Evolutionary conservation across 2,888 invertebrate genomes (phyloP), one percentile per base, ranked within the genome.

Genomic region (Zelleria hepariella): DNA sequence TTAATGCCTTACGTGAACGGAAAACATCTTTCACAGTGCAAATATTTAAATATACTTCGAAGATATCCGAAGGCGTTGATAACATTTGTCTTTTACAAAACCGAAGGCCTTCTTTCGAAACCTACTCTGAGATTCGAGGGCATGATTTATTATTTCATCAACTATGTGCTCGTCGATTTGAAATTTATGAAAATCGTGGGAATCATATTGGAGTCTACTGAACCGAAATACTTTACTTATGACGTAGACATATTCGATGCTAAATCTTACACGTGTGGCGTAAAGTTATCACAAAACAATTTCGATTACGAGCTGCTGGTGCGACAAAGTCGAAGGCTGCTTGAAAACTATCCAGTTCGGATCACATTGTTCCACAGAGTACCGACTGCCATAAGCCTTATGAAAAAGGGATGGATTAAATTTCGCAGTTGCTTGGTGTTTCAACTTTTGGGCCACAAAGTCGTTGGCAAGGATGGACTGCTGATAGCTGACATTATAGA

Each of bases 401-500:
- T 32, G 10, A 42, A 32, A 20, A 8, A 32, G 20, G 47, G 2
- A 42, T 15, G 15, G 32, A 10, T 15, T 15, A 10, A 42, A 10
- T 42, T 42, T 42, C 15, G 15, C 10, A 42, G 15, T 15, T 15
- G 32, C 32, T 42, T 42, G 15, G 32, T 42, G 32, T 2, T 42
- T 42, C 32, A 42, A 4, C 32, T 42, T 15, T 42, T 15, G 32
- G 32, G 32, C 32, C 10, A 42, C 15, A 42, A 42, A 21, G 18
- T 32, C 20, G 24, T 42, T 57, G 59, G 59, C 15, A 48, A 27
- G 27, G 59, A 59, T 42, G 59, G 26, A 5, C 51, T 59, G 15
- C 20, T 57, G 15, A 57, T 59, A 8, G 57, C 26, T 18, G 59
- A 59, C 20, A 51, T 59, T n/a, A 10, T 59, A 15, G 27, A 10